phyloP scores from a whole-genome alignment of 92 coral and sea anemone species.

The Micromussa lordhowensis region DNA sequence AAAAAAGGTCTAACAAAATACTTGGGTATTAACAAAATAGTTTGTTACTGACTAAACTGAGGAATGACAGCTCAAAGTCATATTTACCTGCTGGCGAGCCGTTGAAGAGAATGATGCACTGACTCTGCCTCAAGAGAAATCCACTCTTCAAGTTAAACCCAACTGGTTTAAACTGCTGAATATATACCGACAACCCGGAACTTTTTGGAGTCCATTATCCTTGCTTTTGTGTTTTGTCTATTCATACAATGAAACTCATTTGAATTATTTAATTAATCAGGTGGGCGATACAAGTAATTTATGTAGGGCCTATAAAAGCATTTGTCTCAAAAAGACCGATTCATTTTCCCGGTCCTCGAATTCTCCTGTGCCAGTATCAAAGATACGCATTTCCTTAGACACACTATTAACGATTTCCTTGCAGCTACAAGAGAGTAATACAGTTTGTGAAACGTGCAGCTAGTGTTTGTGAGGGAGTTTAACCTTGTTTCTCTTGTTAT shows the following conservation, averaged over 20 bases:
- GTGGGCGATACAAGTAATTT: not conserved
- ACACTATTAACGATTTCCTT: not conserved
- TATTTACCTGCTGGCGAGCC: not conserved
- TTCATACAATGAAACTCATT: constrained; percentile 6
- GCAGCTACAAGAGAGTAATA: not conserved
- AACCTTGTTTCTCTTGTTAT: not conserved
- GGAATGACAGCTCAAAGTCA: not conserved
- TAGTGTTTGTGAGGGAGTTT: not conserved
- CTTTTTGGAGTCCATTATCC: not conserved
- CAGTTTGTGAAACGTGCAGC: not conserved
- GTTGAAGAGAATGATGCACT: not conserved
- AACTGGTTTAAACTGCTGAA: not conserved
- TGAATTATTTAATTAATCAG: constrained; percentile 1
- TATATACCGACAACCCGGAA: constrained; percentile 27
- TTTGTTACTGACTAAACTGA: not conserved
- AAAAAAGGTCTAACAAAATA: no score
- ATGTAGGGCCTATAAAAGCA: not conserved
- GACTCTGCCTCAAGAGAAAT: not conserved
- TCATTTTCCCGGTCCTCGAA: not conserved
- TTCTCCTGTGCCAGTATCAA: not conserved
- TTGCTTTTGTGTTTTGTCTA: not conserved
- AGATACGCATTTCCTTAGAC: not conserved
- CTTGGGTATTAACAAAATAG: no score
- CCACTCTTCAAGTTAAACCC: not conserved
- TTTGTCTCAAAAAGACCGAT: not conserved